phyloP scores from a whole-genome alignment of 2,888 invertebrate species.

The Lysandra bellargus region DNA sequence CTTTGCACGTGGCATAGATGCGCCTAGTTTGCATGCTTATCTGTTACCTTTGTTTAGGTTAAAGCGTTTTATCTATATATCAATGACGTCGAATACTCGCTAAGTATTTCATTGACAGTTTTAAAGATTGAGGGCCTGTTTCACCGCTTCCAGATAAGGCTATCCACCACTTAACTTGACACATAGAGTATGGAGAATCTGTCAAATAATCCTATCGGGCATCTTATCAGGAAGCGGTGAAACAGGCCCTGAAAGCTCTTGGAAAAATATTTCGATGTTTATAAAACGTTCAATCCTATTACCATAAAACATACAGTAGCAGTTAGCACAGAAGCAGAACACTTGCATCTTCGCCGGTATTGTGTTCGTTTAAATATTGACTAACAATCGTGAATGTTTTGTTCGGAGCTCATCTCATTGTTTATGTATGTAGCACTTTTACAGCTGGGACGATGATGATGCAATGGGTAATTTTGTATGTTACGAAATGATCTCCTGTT shows the following conservation, averaged over 20 bases:
- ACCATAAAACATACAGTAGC: neutral
- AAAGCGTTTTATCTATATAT: neutral
- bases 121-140: neutral
- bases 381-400: neutral
- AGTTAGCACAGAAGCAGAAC: neutral
- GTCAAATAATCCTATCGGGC: no score
- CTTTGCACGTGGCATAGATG: neutral
- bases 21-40: neutral
- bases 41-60: neutral
- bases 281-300: neutral
- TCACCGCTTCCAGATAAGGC: no score
- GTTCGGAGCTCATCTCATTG: neutral
- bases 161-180: no score
- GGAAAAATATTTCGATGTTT: neutral
- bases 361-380: neutral
- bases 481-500: slow-evolving; percentile 2
- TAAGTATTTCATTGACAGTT: neutral
- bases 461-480: neutral
- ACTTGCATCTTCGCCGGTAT: neutral
- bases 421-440: slow-evolving; percentile 9
- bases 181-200: no score
- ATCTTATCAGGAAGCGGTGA: no score
- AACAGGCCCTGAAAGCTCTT: neutral
- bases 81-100: neutral
- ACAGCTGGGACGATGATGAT: slow-evolving; percentile 6